These are phyloP conservation scores for Macaria notata DNA, from an alignment of 2,888 invertebrate genomes.

Conservation along the genomic window DNA sequence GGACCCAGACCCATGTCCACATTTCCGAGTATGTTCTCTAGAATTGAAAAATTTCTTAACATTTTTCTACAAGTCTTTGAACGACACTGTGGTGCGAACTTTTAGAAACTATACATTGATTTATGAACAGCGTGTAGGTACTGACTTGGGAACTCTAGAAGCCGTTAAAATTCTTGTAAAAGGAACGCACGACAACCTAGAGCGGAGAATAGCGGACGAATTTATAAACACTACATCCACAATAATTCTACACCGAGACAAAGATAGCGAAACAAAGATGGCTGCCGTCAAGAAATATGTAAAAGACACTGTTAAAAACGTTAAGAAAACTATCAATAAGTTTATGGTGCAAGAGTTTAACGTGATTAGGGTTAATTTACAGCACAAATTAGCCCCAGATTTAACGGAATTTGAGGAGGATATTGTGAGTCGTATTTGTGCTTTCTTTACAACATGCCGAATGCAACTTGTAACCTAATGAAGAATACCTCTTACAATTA, in stretches of 20 bases:
- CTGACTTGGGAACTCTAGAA: constrained; percentile 39
- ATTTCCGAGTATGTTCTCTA: constrained; percentile 52
- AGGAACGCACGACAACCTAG: constrained; percentile 34
- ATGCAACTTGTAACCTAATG: no score
- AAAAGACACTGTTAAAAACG: constrained; percentile 30
- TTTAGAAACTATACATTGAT: constrained; percentile 60
- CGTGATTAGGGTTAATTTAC: constrained; percentile 47
- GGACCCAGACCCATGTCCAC: constrained; percentile 33
- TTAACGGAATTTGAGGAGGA: constrained; percentile 48
- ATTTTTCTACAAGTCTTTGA: constrained; percentile 48
- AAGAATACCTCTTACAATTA: no score
- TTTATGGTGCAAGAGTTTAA: constrained; percentile 35
- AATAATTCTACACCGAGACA: constrained; percentile 45
- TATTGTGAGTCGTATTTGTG: constrained; percentile 46
- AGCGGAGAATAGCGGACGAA: constrained; percentile 37
- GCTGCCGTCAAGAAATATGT: constrained; percentile 43
- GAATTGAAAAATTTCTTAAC: constrained; percentile 52
- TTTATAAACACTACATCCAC: constrained; percentile 41
- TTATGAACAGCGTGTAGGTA: constrained; percentile 53
- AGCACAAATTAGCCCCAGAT: constrained; percentile 50
- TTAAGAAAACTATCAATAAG: constrained; percentile 35
- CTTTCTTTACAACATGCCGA: constrained; percentile 47
- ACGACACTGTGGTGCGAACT: constrained; percentile 49
- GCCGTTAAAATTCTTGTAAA: constrained; percentile 39
- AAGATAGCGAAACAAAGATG: constrained; percentile 42